Percentiles rank a stretch among this genome's conserved stretches.
Conservation (phyloP, 37 sponge, comb jelly and placozoan genomes). For the Amphimedon queenslandica region DNA sequence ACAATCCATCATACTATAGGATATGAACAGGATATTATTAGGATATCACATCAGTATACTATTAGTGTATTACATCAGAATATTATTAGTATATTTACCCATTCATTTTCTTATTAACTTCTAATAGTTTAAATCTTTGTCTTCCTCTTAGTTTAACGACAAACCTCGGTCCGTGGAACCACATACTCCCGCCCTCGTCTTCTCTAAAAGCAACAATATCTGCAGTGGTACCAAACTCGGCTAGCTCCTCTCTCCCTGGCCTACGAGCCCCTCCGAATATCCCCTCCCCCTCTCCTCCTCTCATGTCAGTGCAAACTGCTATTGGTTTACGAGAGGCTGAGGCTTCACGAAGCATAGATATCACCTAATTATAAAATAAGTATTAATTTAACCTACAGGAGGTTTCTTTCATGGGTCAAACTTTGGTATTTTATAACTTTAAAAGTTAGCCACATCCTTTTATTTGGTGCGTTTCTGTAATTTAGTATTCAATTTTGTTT, state of each 20-base stretch:
- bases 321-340: slow-evolving; percentile 27
- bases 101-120: slow-evolving; percentile 28
- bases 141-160: slow-evolving; percentile 60
- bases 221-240: slow-evolving; percentile 60
- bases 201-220: slow-evolving; percentile 64
- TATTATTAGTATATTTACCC: slow-evolving; percentile 23
- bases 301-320: slow-evolving; percentile 48
- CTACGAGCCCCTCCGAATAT: not conserved
- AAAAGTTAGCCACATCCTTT: no score
- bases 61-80: not conserved
- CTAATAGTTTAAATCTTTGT: slow-evolving; percentile 58
- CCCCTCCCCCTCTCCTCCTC: not conserved
- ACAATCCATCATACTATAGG: slow-evolving; percentile 44
- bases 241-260: slow-evolving; percentile 39
- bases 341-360: slow-evolving; percentile 38
- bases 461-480: no score
- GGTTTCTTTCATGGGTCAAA: not conserved
- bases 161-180: slow-evolving; percentile 27
- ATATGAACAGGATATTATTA: not conserved
- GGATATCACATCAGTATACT: not conserved
- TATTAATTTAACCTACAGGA: not conserved
- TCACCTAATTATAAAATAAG: slow-evolving; percentile 16
- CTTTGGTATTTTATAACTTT: not conserved
- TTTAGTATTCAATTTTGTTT: no score
- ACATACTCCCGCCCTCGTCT: slow-evolving; percentile 3